Conservation (phyloP, 2,113 vertebrate species). For the Chamaea fasciata region DNA sequence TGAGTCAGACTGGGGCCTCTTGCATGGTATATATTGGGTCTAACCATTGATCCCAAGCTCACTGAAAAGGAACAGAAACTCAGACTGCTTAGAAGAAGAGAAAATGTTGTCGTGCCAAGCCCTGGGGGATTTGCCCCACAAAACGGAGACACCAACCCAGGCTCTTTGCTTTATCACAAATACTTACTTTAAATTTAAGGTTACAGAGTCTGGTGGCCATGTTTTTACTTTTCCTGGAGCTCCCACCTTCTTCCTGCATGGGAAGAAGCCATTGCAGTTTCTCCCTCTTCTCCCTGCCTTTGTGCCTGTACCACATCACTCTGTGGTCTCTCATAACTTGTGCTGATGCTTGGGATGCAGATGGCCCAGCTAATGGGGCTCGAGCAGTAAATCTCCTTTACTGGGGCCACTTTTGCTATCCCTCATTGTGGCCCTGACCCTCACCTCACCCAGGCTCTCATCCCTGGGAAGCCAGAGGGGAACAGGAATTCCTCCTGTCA, state of each 20-base stretch:
- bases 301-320: background rate
- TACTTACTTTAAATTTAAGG: background rate
- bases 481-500: background rate
- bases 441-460: background rate
- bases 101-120: background rate
- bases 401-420: background rate
- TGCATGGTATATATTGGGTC: background rate
- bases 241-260: background rate
- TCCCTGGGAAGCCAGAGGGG: background rate
- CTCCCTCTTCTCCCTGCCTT: background rate
- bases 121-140: background rate
- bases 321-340: background rate
- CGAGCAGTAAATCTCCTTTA: conserved; percentile 37
- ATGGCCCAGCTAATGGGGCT: conserved; percentile 36
- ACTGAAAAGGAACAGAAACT: background rate
- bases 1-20: conserved; percentile 4
- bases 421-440: background rate
- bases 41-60: background rate
- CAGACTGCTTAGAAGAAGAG: background rate
- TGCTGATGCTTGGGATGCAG: conserved; percentile 40
- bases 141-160: rapidly evolving
- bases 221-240: background rate
- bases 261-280: background rate
- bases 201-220: background rate
- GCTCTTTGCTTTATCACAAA: background rate